These are phyloP conservation scores for Stegophylla sp. DNA, from an alignment of 2,888 invertebrate species.

Conservation along the genomic window DNA sequence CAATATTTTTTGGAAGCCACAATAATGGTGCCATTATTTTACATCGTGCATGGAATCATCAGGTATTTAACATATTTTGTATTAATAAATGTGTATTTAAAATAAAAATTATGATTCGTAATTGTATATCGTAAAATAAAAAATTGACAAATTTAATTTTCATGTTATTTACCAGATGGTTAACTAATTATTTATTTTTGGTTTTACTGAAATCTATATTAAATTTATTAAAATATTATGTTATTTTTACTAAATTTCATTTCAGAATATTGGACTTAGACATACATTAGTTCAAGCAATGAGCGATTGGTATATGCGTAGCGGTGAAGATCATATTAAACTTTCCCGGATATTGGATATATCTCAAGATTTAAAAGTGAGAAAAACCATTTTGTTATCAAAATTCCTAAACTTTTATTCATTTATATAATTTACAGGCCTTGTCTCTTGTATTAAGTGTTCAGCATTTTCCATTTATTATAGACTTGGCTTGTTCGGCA, in stretches of 20 bases:
- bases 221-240: too few species aligned
- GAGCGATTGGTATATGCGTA: slow-evolving; percentile 95
- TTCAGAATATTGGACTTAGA: slow-evolving; percentile 72
- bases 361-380: slow-evolving; percentile 81
- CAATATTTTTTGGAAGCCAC: slow-evolving; percentile 92
- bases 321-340: slow-evolving; percentile 90
- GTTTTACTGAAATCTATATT: too few species aligned
- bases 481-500: slow-evolving; percentile 96
- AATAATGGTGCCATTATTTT: slow-evolving; percentile 94
- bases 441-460: slow-evolving; percentile 88
- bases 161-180: too few species aligned
- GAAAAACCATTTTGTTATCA: neutral
- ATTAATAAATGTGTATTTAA: too few species aligned
- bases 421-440: slow-evolving; percentile 70
- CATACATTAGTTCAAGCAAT: slow-evolving; percentile 92
- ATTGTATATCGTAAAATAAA: too few species aligned
- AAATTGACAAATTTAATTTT: too few species aligned
- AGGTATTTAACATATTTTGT: slow-evolving; percentile 63
- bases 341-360: slow-evolving; percentile 94
- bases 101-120: too few species aligned
- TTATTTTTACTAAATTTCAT: slow-evolving; percentile 7
- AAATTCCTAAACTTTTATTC: neutral
- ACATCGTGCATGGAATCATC: slow-evolving; percentile 93
- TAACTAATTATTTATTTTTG: too few species aligned
- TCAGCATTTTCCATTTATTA: slow-evolving; percentile 91